Percentiles rank a stretch among this genome's conserved stretches.
Evolutionary conservation across 2,113 vertebrate genomes (phyloP).

Genomic region (Noctilio leporinus): DNA sequence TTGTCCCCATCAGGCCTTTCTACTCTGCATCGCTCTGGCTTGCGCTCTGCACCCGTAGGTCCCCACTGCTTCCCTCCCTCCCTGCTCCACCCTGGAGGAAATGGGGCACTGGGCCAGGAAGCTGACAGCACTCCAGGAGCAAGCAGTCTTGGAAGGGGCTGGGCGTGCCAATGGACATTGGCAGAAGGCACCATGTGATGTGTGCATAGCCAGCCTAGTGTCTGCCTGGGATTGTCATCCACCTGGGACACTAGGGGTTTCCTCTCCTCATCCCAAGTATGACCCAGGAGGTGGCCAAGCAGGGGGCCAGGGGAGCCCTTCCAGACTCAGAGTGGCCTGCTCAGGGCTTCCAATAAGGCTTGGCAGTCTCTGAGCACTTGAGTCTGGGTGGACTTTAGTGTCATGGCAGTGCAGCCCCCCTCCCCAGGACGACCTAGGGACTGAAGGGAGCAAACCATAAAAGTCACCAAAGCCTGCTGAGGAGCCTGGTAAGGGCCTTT

Average conservation of each 20-base stretch:
- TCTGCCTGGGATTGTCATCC: not conserved
- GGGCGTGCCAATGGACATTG: not conserved
- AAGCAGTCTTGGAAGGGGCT: not conserved
- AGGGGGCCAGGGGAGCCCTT: not conserved
- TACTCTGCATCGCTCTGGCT: not conserved
- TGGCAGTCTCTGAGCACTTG: not conserved
- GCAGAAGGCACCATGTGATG: not conserved
- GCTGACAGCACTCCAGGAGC: not conserved
- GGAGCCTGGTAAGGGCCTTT: not conserved
- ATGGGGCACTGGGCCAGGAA: conserved; percentile 27
- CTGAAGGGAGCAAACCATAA: not conserved
- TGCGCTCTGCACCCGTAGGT: not conserved
- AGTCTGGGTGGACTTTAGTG: not conserved
- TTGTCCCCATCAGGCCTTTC: not conserved
- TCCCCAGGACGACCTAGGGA: not conserved
- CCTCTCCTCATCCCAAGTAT: not conserved
- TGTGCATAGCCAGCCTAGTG: not conserved
- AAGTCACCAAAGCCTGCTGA: not conserved
- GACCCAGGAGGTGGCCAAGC: not conserved
- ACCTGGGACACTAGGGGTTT: not conserved
- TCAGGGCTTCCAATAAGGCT: not conserved
- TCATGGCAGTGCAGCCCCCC: not conserved
- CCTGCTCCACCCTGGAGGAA: not conserved
- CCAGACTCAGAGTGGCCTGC: not conserved
- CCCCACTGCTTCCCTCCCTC: not conserved